Base-by-base conservation (phyloP, 2,888 invertebrate genomes). In the Rhingia campestris region DNA sequence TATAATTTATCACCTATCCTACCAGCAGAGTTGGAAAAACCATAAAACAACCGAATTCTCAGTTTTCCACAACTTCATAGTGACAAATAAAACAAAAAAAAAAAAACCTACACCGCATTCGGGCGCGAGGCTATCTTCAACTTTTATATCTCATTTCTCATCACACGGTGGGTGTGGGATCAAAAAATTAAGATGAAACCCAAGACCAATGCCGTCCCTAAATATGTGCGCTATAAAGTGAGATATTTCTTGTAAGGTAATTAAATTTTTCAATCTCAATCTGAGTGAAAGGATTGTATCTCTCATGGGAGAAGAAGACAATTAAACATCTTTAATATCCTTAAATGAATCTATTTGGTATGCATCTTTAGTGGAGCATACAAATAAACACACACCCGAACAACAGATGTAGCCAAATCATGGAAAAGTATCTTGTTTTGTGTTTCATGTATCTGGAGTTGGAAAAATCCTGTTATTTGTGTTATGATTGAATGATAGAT, bases 41-140 rank as follows among this genome's bases (percentile, higher is more conserved):
- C 58, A 12, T 58, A 43, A 67, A 67, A 5, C 47, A 12, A 51
- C 39, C 56, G 49, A 66, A 43, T 54, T 75, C 45, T 51, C 41
- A 41, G 45, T 54, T 64, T 61, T 14, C 41, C n/a, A 32, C 49
- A 22, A 22, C 30, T 4, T 49, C 33, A 39, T 33, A 75, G 76
- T 76, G 81, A 75, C 81, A 76, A 76, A 81, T 75, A 66, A 81
- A 70, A 81, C 75, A 70, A 69, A 64, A 70, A 81, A 81, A 70
- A 69, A 64, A 72, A 72, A 72, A 22, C 22, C 22, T 51, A 58
- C 39, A 51, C n/a, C 58, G 43, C 49, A 14, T 6, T 49, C 58
- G 41, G 67, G n/a, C n/a, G n/a, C n/a, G n/a, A n/a, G n/a, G 43
- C 61, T 61, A 61, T 41, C 51, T 7, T 12, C 43, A 43, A 54